Evolutionary conservation across 2,113 vertebrate genomes (phyloP).

Genomic region (Dipodomys stephensi): DNA sequence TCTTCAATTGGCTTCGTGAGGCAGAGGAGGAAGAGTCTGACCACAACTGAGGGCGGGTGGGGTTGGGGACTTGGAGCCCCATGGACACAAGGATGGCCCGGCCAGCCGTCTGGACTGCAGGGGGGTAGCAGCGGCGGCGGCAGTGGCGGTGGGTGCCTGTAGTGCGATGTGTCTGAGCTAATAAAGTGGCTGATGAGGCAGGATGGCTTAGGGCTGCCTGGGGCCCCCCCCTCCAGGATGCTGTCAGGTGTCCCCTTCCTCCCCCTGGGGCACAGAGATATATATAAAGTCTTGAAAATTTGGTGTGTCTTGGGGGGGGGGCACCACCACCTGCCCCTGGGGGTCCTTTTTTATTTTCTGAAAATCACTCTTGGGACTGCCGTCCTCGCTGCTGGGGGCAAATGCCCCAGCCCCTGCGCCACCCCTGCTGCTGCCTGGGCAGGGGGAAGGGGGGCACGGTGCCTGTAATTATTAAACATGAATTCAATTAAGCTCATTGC

Average conservation of each 20-base stretch:
- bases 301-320: constrained; percentile 80
- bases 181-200: constrained; percentile 83
- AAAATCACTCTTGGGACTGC: constrained; percentile 84
- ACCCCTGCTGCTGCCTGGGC: constrained; percentile 83
- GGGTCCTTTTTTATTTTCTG: constrained; percentile 83
- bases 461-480: constrained; percentile 85
- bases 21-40: constrained; percentile 95
- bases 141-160: constrained; percentile 79
- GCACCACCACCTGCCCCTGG: constrained; percentile 72
- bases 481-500: constrained; percentile 82
- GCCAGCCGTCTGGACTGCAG: constrained; percentile 78
- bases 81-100: constrained; percentile 73
- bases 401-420: constrained; percentile 83
- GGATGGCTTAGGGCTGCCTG: constrained; percentile 81
- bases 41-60: constrained; percentile 92
- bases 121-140: constrained; percentile 64
- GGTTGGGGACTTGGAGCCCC: constrained; percentile 73
- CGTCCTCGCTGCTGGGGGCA: constrained; percentile 84
- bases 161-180: constrained; percentile 82
- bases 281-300: constrained; percentile 85
- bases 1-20: constrained; percentile 98
- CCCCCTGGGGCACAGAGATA: constrained; percentile 80
- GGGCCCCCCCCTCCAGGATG: constrained; percentile 79
- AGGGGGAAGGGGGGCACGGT: constrained; percentile 83
- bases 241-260: constrained; percentile 77